Conservation (phyloP, 2,888 invertebrate genomes). For the Aspidiotus rigidus region DNA sequence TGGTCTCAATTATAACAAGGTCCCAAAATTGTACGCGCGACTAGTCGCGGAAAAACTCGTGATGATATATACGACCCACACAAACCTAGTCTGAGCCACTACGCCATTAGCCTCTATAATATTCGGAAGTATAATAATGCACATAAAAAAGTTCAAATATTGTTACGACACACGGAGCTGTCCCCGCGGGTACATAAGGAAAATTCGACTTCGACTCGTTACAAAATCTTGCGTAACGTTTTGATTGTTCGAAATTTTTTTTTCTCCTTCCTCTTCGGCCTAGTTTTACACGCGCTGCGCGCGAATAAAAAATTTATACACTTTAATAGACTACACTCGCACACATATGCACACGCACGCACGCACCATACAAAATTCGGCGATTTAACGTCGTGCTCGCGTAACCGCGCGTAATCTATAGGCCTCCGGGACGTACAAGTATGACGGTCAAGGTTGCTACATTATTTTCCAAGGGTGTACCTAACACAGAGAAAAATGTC, state of each 20-base stretch:
- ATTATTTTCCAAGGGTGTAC: constrained; percentile 9
- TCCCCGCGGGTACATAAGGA: too few species aligned
- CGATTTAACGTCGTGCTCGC: neutral
- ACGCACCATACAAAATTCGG: neutral
- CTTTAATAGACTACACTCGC: neutral
- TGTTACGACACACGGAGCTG: neutral
- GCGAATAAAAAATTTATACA: neutral
- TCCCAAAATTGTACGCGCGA: too few species aligned
- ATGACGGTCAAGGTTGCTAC: constrained; percentile 10
- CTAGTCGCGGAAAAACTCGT: too few species aligned
- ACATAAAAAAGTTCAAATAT: neutral
- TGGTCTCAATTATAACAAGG: too few species aligned
- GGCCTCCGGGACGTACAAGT: neutral
- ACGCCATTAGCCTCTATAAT: too few species aligned
- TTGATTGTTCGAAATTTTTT: constrained; percentile 10
- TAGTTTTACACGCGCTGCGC: neutral
- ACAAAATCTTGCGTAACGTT: constrained; percentile 12
- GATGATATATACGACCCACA: too few species aligned
- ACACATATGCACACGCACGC: constrained; percentile 1
- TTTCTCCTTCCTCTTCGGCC: neutral
- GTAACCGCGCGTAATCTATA: neutral
- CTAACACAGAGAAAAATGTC: neutral
- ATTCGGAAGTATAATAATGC: neutral
- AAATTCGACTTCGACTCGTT: neutral
- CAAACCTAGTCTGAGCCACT: too few species aligned